These are phyloP conservation scores for Tenthredo distinguenda DNA, from an alignment of 2,888 invertebrate species.

Conservation along the genomic window DNA sequence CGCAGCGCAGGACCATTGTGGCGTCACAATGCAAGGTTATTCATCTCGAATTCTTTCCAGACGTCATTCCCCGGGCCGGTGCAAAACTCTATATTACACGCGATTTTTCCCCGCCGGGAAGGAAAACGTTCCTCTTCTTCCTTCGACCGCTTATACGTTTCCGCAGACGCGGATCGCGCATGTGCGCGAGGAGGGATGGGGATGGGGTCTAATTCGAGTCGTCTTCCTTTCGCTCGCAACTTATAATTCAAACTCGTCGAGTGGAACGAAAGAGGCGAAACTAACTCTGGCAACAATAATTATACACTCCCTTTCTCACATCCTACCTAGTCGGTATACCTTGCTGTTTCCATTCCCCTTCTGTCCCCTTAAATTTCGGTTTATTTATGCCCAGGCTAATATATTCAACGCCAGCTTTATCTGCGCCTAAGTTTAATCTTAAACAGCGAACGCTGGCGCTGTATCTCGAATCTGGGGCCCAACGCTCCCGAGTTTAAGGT, in stretches of 20 bases:
- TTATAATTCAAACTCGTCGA: conserved; percentile 78
- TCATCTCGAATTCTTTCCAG: conserved; percentile 75
- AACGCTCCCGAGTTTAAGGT: conserved; percentile 41
- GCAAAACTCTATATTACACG: background rate
- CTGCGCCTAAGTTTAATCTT: conserved; percentile 69
- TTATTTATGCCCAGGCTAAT: conserved; percentile 73
- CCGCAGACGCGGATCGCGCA: background rate
- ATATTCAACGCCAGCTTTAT: conserved; percentile 72
- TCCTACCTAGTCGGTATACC: background rate
- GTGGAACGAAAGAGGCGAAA: conserved; percentile 70
- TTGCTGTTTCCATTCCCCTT: conserved; percentile 45
- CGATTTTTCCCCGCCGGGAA: background rate
- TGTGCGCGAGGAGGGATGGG: background rate
- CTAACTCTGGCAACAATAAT: conserved; percentile 73
- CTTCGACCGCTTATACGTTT: too few relatives aligned
- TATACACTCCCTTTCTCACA: conserved; percentile 71
- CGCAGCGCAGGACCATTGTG: conserved; percentile 66
- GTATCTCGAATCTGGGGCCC: conserved; percentile 39
- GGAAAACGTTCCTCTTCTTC: too few relatives aligned
- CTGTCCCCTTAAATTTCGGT: conserved; percentile 76
- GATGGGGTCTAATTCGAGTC: conserved; percentile 40
- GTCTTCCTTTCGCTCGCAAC: conserved; percentile 68
- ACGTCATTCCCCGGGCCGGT: background rate
- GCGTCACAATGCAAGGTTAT: conserved; percentile 77
- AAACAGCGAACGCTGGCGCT: conserved; percentile 58